Evolutionary conservation across 1,140 invertebrate species (phyloP).

Genomic region (Hyphantria cunea): DNA sequence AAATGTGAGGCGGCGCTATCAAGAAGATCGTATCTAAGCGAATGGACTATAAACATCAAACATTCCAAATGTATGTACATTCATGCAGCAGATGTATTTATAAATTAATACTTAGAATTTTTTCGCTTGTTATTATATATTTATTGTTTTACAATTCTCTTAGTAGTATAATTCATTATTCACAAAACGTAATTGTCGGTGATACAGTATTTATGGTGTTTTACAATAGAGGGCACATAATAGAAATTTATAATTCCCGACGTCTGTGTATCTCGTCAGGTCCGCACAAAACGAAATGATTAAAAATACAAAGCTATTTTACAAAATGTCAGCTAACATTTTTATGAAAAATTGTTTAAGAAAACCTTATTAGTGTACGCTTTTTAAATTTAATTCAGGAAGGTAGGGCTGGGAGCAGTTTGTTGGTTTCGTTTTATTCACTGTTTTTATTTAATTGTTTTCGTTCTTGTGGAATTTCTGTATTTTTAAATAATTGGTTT

Average conservation of each 20-base stretch:
- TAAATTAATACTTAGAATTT: too few species aligned
- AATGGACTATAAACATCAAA: too few species aligned
- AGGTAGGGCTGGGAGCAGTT: conserved; percentile 4
- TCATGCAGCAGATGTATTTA: too few species aligned
- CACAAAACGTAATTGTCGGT: neutral
- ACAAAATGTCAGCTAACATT: conserved; percentile 32
- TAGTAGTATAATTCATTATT: conserved; percentile 5
- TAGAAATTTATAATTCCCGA: conserved; percentile 13
- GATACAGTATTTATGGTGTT: conserved; percentile 7
- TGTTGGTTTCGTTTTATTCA: conserved; percentile 8
- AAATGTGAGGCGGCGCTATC: too few species aligned
- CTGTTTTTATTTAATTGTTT: neutral
- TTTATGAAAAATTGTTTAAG: conserved; percentile 32
- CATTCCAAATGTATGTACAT: too few species aligned
- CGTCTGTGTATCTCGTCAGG: conserved; percentile 22
- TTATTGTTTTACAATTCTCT: too few species aligned
- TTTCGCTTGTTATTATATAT: too few species aligned
- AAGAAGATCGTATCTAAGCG: too few species aligned
- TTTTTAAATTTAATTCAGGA: conserved; percentile 34
- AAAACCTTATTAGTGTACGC: conserved; percentile 25
- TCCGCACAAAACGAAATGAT: conserved; percentile 32
- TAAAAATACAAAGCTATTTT: conserved; percentile 34
- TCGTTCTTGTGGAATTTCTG: neutral
- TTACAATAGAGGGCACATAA: conserved; percentile 1
- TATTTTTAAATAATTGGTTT: too few species aligned